A percentile compares a stretch with the other conserved stretches of the same genome.
Conservation (phyloP, 2,888 invertebrate genomes). For the Coleophora flavipennella region DNA sequence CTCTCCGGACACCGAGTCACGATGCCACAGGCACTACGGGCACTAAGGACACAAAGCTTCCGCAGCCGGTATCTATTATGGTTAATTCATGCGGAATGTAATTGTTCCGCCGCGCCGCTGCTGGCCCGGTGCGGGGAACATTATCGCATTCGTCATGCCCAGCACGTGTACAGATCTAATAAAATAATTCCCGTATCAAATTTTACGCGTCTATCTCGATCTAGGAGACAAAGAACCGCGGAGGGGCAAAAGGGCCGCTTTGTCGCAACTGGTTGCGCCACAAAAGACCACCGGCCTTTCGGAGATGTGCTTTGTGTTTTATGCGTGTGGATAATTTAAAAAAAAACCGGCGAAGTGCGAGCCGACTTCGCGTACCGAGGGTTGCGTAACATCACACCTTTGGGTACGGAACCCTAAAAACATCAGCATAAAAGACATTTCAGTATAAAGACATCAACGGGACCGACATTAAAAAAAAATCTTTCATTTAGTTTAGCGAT, state of each 20-base stretch:
- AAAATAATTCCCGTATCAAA: constrained; percentile 72
- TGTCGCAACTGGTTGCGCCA: constrained; percentile 61
- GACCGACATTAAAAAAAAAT: too few species aligned
- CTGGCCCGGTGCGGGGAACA: constrained; percentile 46
- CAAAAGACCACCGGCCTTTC: constrained; percentile 57
- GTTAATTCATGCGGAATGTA: constrained; percentile 66
- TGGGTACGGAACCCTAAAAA: too few species aligned
- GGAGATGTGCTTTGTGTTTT: constrained; percentile 46
- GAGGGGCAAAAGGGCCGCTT: constrained; percentile 58
- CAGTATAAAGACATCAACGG: too few species aligned
- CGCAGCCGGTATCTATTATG: constrained; percentile 53
- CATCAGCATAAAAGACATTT: too few species aligned
- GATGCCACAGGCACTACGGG: constrained; percentile 41
- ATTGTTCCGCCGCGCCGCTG: constrained; percentile 49
- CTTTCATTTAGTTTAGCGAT: too few species aligned
- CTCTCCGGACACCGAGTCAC: constrained; percentile 47
- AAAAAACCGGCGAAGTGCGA: too few species aligned
- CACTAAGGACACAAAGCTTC: constrained; percentile 50
- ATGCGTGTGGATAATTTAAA: constrained; percentile 38
- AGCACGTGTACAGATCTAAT: constrained; percentile 71
- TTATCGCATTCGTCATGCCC: constrained; percentile 69
- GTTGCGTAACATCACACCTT: too few species aligned
- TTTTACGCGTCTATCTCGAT: constrained; percentile 70
- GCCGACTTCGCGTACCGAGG: too few species aligned
- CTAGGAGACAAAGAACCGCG: constrained; percentile 59